These are phyloP conservation scores for Pristis pectinata DNA, from an alignment of 2,797 vertebrate genomes.

Conservation along the genomic window DNA sequence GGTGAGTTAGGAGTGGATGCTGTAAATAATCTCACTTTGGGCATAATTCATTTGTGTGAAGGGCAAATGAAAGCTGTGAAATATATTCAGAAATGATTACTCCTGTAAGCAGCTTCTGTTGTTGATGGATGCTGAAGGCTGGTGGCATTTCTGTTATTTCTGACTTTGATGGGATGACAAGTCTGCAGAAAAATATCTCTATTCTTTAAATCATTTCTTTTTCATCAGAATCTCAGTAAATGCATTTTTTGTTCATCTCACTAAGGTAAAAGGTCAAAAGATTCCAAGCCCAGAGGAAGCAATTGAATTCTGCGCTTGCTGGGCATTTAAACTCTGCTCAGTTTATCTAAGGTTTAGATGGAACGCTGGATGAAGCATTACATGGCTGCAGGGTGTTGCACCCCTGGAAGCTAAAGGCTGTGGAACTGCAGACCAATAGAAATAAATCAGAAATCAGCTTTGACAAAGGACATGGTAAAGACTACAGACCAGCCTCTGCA, in stretches of 20 bases:
- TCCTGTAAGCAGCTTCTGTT: neutral
- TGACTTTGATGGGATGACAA: slow-evolving; percentile 26
- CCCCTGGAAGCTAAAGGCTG: neutral
- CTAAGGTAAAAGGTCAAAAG: neutral
- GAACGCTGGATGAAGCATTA: neutral
- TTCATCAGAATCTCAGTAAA: neutral
- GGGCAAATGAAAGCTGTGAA: slow-evolving; percentile 20
- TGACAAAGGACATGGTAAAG: neutral
- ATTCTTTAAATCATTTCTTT: neutral
- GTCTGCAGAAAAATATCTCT: slow-evolving; percentile 5
- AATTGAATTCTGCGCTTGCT: neutral
- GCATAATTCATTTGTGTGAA: slow-evolving; percentile 12
- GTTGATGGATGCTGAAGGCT: slow-evolving; percentile 13
- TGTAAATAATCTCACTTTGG: slow-evolving; percentile 27
- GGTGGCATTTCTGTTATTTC: neutral
- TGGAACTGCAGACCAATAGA: neutral
- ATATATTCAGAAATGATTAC: slow-evolving; percentile 27
- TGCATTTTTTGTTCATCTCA: neutral
- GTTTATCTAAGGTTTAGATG: neutral
- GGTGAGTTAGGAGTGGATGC: neutral
- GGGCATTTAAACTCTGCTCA: neutral
- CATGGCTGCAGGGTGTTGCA: neutral
- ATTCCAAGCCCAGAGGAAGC: neutral
- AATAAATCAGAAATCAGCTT: neutral
- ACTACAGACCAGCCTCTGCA: neutral